These are phyloP conservation scores for Brachystomella parvula DNA, from an alignment of 1,140 invertebrate species.

Conservation along the genomic window DNA sequence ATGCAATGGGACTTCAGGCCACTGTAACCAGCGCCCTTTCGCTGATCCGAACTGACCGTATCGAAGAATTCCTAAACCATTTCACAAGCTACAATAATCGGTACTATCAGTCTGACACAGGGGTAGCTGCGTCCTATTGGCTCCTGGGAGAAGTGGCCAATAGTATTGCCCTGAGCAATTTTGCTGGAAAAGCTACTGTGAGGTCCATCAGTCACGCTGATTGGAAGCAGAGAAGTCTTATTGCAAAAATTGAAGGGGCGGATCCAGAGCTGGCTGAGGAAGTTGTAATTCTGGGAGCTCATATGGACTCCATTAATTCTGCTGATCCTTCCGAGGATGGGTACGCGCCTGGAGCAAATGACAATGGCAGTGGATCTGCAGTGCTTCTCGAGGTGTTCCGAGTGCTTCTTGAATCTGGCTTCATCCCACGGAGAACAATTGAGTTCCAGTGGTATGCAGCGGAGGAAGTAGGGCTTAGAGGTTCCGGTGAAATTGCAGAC, in stretches of 20 bases:
- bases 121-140: conserved; percentile 10
- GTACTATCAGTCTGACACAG: conserved; percentile 14
- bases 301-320: conserved; percentile 8
- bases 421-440: conserved; percentile 11
- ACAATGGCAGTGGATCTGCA: conserved; percentile 20
- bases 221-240: conserved; percentile 8
- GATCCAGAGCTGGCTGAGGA: background rate
- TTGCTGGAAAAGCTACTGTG: conserved; percentile 1
- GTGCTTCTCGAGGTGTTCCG: conserved; percentile 12
- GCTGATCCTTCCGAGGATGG: background rate
- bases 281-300: conserved; percentile 21
- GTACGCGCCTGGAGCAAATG: conserved; percentile 13
- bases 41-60: background rate
- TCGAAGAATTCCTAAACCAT: conserved; percentile 12
- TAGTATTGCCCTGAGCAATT: background rate
- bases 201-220: background rate
- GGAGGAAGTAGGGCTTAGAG: conserved; percentile 18
- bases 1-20: conserved; percentile 6
- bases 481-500: conserved; percentile 15
- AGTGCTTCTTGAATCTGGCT: background rate
- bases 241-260: conserved; percentile 16
- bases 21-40: background rate
- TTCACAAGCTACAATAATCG: conserved; percentile 16
- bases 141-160: conserved; percentile 10
- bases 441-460: conserved; percentile 27